Evolutionary conservation across 2,888 invertebrate species (phyloP).

Genomic region (Drymonia ruficornis): DNA sequence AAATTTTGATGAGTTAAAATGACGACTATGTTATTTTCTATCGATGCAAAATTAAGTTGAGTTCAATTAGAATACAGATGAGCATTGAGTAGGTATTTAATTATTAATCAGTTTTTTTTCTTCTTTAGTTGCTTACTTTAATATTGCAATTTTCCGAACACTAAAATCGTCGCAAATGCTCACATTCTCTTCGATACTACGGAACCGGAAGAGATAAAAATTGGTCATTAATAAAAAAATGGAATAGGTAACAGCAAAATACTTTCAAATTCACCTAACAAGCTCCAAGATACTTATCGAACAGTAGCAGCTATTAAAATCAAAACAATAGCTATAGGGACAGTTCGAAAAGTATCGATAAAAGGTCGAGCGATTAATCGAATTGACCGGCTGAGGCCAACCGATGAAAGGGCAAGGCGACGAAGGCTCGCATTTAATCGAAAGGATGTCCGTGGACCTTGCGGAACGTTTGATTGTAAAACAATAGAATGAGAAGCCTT

Average conservation of each 20-base stretch:
- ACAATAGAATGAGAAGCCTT: constrained; percentile 30
- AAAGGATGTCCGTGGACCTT: constrained; percentile 46
- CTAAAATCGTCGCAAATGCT: no score
- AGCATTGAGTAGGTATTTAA: no score
- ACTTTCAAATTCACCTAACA: no score
- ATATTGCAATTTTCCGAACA: not conserved
- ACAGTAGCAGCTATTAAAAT: constrained; percentile 13
- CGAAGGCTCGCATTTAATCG: constrained; percentile 27
- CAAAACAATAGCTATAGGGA: constrained; percentile 25
- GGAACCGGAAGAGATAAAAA: not conserved
- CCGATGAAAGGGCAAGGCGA: constrained; percentile 40
- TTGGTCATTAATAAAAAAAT: not conserved
- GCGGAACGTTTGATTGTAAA: constrained; percentile 22
- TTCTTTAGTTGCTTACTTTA: no score
- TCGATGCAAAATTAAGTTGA: no score
- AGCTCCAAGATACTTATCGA: not conserved
- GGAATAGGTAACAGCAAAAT: no score
- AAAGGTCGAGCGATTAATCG: constrained; percentile 34
- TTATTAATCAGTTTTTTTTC: no score
- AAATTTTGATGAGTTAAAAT: no score
- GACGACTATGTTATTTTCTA: no score
- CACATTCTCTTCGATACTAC: not conserved
- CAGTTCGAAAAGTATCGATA: constrained; percentile 21
- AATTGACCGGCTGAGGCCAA: constrained; percentile 39
- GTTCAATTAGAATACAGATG: no score